Conservation (phyloP, 2,888 invertebrate genomes). For the Mesopsocus fuscifrons region DNA sequence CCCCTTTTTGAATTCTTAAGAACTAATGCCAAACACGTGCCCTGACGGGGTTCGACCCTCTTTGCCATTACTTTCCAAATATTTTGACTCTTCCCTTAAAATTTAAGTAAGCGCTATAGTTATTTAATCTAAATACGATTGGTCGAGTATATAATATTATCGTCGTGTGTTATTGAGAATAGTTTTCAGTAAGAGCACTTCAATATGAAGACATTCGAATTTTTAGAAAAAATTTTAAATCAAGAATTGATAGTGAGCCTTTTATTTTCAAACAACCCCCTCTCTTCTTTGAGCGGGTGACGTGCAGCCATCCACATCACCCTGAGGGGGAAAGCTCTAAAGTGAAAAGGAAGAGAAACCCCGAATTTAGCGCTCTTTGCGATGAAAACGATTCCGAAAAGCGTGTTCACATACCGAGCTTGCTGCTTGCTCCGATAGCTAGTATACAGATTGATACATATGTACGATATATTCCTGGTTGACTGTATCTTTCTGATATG, state of each 20-base stretch:
- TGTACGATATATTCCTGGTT: conserved; percentile 11
- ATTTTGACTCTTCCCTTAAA: too few species aligned
- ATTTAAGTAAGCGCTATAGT: not conserved
- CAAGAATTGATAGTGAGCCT: not conserved
- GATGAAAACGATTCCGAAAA: not conserved
- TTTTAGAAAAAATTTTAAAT: too few species aligned
- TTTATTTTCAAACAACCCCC: conserved; percentile 13
- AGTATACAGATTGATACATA: not conserved
- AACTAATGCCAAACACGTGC: too few species aligned
- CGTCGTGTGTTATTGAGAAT: not conserved
- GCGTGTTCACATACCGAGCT: not conserved
- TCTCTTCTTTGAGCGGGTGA: conserved; percentile 25
- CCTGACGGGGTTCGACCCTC: too few species aligned
- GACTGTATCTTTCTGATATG: conserved; percentile 14
- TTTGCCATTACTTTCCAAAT: too few species aligned
- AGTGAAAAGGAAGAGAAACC: conserved; percentile 5
- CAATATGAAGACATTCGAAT: too few species aligned
- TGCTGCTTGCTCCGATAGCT: not conserved
- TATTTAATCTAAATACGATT: not conserved
- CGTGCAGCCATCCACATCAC: conserved; percentile 45
- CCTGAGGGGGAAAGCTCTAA: conserved; percentile 28
- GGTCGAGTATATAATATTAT: not conserved
- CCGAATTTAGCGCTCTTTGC: not conserved
- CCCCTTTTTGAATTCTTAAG: too few species aligned
- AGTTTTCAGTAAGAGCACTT: not conserved